Evolutionary conservation across 2,888 invertebrate genomes (phyloP), one percentile per base, ranked within the genome.

Genomic region (Helobdella robusta): DNA sequence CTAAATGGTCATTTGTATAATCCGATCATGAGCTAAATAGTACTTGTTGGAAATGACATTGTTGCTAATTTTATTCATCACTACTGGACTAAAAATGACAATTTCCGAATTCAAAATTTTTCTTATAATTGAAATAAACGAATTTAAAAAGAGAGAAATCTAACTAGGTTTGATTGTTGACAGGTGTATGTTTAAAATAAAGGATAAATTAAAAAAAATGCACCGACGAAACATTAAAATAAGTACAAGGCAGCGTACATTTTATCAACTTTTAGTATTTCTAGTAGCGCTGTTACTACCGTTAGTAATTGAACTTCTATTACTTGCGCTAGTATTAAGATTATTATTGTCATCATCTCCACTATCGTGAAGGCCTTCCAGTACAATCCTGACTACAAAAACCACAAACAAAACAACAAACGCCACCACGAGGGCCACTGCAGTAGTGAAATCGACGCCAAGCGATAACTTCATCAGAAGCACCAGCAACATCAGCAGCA

Each of bases 371-470:
- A 11, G 11, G 11, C 11, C 35, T 23, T 32, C 36, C 18, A 59
- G n/a, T 11, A 62, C 32, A 11, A 46, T 25, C 50, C 44, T 62
- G 15, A 44, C n/a, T 5, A 62, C 34, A 8, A 62, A 11, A 28
- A 30, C 30, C 2, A 50, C 50, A 5, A n/a, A 34, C 15, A 20
- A 23, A 1, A 62, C 20, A 23, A 50, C 35, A 32, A 62, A n/a
- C 5, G 34, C 2, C 1, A 20, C 28, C 5, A 50, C 18, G 25
- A 50, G 28, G 18, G 34, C 44, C 32, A 62, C 11, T 28, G 32
- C 48, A 30, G 62, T 25, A 23, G 50, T 23, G 15, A 50, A 18
- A 5, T 25, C 20, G 44, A 2, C 4, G n/a, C 62, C 62, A 8
- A 50, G 20, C 30, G 28, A n/a, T 30, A 46, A 11, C 50, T 62